These are phyloP conservation scores for Junonia oenone DNA, from an alignment of 2,888 invertebrate genomes.

Conservation along the genomic window DNA sequence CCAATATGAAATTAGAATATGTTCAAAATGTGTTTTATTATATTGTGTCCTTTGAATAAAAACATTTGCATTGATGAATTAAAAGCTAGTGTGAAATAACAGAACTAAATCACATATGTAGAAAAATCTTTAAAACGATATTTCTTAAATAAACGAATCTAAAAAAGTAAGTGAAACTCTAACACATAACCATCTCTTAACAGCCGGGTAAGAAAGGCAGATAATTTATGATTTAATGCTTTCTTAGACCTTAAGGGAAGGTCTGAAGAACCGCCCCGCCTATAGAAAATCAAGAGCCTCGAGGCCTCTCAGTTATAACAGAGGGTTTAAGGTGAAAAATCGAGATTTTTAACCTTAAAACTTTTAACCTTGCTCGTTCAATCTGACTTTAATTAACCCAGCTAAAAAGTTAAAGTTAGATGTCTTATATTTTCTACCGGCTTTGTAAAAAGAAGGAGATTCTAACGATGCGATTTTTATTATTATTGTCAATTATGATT, in stretches of 20 bases:
- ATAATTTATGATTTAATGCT: background rate
- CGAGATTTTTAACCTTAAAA: background rate
- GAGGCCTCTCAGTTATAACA: background rate
- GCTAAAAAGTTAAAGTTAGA: background rate
- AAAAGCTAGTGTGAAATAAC: too few relatives aligned
- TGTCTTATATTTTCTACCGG: background rate
- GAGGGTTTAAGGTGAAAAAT: background rate
- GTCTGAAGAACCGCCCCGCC: background rate
- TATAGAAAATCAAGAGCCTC: background rate
- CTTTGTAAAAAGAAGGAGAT: background rate
- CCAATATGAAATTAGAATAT: too few relatives aligned
- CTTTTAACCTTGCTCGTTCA: background rate
- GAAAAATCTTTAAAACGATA: too few relatives aligned
- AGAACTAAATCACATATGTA: too few relatives aligned
- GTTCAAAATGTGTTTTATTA: too few relatives aligned
- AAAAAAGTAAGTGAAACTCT: too few relatives aligned
- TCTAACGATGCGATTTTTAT: background rate
- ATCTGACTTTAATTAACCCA: background rate
- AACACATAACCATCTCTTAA: too few relatives aligned
- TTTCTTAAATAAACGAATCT: too few relatives aligned
- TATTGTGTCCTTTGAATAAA: too few relatives aligned
- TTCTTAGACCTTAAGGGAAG: background rate
- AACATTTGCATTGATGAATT: too few relatives aligned
- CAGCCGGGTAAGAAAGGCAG: background rate
- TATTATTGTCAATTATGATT: too few relatives aligned